Evolutionary conservation across 92 coral and sea anemone genomes (phyloP), one percentile per base, ranked within the genome.

Genomic region (Montipora capitata): DNA sequence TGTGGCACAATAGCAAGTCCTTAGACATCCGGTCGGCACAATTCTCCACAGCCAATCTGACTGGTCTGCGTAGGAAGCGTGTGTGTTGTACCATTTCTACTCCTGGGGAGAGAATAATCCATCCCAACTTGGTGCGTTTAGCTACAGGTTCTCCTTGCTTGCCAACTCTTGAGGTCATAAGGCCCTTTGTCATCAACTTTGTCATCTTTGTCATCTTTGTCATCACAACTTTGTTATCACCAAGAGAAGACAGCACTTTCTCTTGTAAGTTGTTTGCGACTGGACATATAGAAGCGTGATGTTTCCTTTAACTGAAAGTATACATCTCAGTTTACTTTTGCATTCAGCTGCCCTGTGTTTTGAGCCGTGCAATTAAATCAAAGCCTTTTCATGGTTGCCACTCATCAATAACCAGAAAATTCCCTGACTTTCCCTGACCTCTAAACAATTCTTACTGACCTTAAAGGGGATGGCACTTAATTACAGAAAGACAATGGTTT

Each of bases 291-390:
- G 96, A 89, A 7, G 93, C 89, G 86, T 93, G 93, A 73, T 89
- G 84, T 86, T 89, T 40, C 4, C 44, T 8, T 2, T 54, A 89
- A 63, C 95, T 88, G 57, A 52, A 84, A 16, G 79, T 85, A 27
- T 27, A 68, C 95, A 92, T 4, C 78, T 20, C 20, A 87, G 66
- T 83, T 83, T 90, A 57, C 92, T 90, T 45, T 79, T 80, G 75
- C 96, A 93, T 49, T 85, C 86, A 20, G 68, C 88, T 5, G 93
- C 93, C 18, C 90, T 77, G 61, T 85, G 89, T 42, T 69, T 89
- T 3, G 89, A 71, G 2, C 86, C 91, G 51, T 85, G 84, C 93
- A 86, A 84, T 93, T 93, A 38, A 93, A 93, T 64, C 94, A 94
- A 35, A 93, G 73, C 68, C 75, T 64, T 48, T 83, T 77, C 35